These are phyloP conservation scores for Blera fallax DNA, from an alignment of 2,888 invertebrate species.

Conservation along the genomic window DNA sequence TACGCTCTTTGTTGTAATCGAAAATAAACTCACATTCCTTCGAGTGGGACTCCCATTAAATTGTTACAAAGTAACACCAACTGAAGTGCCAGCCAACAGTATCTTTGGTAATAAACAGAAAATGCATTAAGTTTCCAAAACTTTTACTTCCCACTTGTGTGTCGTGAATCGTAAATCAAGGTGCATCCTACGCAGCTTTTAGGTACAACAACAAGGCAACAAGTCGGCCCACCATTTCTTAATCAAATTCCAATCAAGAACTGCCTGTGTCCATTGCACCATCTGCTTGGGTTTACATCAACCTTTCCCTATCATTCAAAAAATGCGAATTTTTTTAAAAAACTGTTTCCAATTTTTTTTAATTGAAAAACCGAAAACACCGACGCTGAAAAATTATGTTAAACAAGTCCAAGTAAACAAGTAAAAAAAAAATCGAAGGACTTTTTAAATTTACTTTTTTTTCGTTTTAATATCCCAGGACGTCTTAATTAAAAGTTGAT, in stretches of 20 bases:
- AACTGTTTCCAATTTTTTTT: neutral
- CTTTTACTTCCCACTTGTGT: neutral
- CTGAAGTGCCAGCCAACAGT: too few relatives aligned
- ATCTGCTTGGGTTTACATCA: neutral
- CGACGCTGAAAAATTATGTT: neutral
- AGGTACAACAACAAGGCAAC: too few relatives aligned
- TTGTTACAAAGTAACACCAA: too few relatives aligned
- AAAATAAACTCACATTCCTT: too few relatives aligned
- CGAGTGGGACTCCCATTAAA: too few relatives aligned
- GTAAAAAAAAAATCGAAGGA: neutral
- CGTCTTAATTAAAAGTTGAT: constrained; percentile 44
- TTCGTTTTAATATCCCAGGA: neutral
- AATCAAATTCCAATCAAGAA: neutral
- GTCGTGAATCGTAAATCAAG: neutral
- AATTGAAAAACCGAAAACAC: neutral
- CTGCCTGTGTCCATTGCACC: neutral
- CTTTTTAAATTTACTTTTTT: neutral
- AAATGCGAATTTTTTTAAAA: neutral
- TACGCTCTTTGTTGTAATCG: too few relatives aligned
- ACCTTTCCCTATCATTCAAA: neutral
- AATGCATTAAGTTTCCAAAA: neutral
- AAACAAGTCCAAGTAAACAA: constrained; percentile 35
- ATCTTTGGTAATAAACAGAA: too few relatives aligned
- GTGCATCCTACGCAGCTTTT: neutral
- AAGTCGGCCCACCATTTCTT: neutral